phyloP scores from a whole-genome alignment of 1,140 invertebrate genomes.

The Hermatobates lingyangjiaoensis region DNA sequence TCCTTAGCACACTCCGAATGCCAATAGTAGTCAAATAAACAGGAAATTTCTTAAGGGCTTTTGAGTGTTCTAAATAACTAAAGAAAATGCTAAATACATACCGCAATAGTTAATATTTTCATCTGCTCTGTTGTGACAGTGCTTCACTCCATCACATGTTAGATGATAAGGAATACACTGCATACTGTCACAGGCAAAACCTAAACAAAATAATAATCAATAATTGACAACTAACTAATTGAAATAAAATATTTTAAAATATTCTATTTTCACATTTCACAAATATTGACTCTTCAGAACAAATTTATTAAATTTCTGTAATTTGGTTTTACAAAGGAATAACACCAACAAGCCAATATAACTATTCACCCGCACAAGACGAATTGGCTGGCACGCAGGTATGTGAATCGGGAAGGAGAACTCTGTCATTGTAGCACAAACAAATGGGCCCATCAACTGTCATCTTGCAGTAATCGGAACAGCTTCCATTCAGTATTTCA shows the following conservation, averaged over 20 bases:
- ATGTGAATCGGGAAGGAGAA: conserved; percentile 30
- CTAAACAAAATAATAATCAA: no score
- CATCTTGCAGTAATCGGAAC: conserved; percentile 46
- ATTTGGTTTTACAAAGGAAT: no score
- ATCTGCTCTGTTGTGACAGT: conserved; percentile 59
- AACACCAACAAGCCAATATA: no score
- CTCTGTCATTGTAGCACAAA: conserved; percentile 34
- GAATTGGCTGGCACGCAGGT: conserved; percentile 29
- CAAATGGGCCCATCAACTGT: conserved; percentile 38
- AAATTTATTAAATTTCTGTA: no score
- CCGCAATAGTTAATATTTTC: conserved; percentile 30
- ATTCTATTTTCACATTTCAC: no score
- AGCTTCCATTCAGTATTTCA: conserved; percentile 46
- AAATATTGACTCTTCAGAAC: no score
- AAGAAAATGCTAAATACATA: no score
- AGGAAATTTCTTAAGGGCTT: background rate
- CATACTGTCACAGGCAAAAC: conserved; percentile 35
- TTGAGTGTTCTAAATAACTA: no score
- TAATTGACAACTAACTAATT: no score
- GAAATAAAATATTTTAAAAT: no score
- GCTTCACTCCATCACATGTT: conserved; percentile 52
- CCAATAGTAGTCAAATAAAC: background rate
- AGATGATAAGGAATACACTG: conserved; percentile 53
- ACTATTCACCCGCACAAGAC: no score
- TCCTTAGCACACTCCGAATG: background rate